These are phyloP conservation scores for Tragelaphus scriptus DNA, from an alignment of 2,113 vertebrate species.

Conservation along the genomic window DNA sequence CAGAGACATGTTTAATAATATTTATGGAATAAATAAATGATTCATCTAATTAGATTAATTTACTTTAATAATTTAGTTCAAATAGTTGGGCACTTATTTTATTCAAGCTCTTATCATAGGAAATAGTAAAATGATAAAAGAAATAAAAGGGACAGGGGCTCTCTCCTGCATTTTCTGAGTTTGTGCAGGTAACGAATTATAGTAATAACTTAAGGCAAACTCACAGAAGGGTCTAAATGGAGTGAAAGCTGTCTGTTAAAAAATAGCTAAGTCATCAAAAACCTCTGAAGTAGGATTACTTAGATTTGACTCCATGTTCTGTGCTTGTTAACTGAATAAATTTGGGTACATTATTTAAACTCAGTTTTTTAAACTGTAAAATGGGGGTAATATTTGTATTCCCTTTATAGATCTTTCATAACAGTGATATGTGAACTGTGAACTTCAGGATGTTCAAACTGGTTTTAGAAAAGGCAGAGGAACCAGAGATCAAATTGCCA, in stretches of 20 bases:
- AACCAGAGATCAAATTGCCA: too few species aligned
- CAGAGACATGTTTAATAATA: background rate
- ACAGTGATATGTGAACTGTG: background rate
- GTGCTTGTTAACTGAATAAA: background rate
- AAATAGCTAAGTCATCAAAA: background rate
- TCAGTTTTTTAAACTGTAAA: background rate
- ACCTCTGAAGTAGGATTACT: background rate
- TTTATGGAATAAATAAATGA: background rate
- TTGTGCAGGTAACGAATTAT: background rate
- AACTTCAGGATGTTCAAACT: too few species aligned
- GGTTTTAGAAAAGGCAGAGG: too few species aligned
- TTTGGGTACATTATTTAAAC: background rate
- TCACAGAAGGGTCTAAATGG: background rate
- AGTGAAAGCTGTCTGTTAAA: background rate
- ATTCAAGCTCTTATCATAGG: background rate
- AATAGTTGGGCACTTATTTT: background rate
- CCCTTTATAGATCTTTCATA: background rate
- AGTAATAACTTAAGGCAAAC: background rate
- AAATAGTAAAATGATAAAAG: background rate
- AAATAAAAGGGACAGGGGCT: background rate
- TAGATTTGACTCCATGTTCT: background rate
- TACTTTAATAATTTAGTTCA: slow-evolving; percentile 7
- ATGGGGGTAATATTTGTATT: background rate
- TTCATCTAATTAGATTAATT: background rate
- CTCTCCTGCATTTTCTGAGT: background rate